phyloP scores from a whole-genome alignment of 2,113 vertebrate species.

The Plecturocebus donacophilus region DNA sequence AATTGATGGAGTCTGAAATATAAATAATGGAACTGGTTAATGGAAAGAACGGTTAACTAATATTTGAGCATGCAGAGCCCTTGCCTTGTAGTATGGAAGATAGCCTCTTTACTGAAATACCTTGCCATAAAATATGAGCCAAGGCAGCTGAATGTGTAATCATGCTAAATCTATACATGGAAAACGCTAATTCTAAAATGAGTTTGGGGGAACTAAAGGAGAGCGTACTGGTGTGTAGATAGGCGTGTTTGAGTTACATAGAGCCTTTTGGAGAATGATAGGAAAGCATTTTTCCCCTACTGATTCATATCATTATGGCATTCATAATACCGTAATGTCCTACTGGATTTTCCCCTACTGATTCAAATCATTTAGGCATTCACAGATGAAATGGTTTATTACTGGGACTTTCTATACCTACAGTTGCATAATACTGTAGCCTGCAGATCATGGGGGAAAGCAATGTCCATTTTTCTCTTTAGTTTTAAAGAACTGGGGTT shows the following conservation, averaged over 20 bases:
- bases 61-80: neutral
- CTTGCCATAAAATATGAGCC: slow-evolving; percentile 7
- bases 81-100: neutral
- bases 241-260: neutral
- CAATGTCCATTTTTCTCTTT: slow-evolving; percentile 25
- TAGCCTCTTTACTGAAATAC: neutral
- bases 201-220: neutral
- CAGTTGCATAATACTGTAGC: neutral
- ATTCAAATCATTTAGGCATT: slow-evolving; percentile 7
- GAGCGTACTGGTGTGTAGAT: neutral
- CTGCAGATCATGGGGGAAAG: neutral
- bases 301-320: neutral
- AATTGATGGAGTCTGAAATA: slow-evolving; percentile 11
- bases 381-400: slow-evolving; percentile 44
- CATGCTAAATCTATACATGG: slow-evolving; percentile 40
- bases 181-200: slow-evolving; percentile 51
- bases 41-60: neutral
- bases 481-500: neutral
- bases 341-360: neutral
- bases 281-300: neutral
- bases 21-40: neutral
- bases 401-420: neutral
- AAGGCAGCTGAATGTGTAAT: slow-evolving; percentile 33
- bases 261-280: slow-evolving; percentile 11
- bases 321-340: neutral